These are phyloP conservation scores for Tenebrosternarchus preto DNA, from an alignment of 2,113 vertebrate genomes.

Conservation along the genomic window DNA sequence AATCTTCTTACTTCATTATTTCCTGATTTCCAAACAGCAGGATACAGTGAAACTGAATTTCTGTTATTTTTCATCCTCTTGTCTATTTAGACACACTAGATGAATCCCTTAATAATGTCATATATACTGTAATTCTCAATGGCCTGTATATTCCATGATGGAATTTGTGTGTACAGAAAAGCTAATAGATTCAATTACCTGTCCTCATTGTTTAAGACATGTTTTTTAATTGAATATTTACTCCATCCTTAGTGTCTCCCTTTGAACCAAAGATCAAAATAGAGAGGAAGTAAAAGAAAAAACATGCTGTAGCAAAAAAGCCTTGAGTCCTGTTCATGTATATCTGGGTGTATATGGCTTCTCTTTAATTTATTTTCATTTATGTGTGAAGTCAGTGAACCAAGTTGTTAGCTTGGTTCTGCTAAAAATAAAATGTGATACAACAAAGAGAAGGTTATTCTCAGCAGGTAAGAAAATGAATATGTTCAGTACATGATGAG, in stretches of 20 bases:
- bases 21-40: neutral
- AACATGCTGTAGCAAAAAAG: neutral
- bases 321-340: neutral
- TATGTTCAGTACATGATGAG: too few species aligned
- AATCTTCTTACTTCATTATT: neutral
- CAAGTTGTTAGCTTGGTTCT: too few species aligned
- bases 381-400: too few species aligned
- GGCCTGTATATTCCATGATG: neutral
- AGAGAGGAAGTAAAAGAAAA: constrained; percentile 30
- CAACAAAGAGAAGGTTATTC: too few species aligned
- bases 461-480: too few species aligned
- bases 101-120: neutral
- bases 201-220: neutral
- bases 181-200: constrained; percentile 1
- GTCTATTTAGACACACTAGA: neutral
- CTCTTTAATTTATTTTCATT: neutral
- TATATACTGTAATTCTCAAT: neutral
- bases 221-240: constrained; percentile 13
- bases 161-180: neutral
- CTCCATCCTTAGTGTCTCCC: constrained; percentile 27
- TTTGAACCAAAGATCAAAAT: constrained; percentile 46
- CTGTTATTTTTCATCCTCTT: too few species aligned
- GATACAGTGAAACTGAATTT: neutral
- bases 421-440: too few species aligned
- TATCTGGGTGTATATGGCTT: neutral